Percentiles rank a stretch among this genome's conserved stretches.
phyloP scores from a whole-genome alignment of 2,888 invertebrate genomes.

The Macrophya annulata region DNA sequence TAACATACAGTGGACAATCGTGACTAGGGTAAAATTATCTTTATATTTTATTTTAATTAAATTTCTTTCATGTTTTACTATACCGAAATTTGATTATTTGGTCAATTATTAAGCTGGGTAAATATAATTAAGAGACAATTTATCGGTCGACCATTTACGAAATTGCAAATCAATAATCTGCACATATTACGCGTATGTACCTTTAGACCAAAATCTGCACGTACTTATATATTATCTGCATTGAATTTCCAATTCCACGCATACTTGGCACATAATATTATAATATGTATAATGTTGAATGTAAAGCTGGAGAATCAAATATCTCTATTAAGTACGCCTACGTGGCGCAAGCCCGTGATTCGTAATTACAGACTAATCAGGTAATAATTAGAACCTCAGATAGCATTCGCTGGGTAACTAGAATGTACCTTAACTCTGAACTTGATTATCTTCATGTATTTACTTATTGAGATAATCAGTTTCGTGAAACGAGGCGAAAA shows the following conservation, averaged over 20 bases:
- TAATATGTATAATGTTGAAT: neutral
- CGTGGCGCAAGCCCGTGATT: neutral
- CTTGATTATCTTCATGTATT: neutral
- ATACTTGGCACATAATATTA: neutral
- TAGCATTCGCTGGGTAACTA: neutral
- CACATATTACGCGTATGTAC: neutral
- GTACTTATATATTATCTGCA: neutral
- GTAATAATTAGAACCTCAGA: neutral
- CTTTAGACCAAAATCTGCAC: neutral
- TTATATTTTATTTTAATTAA: neutral
- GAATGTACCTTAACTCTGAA: neutral
- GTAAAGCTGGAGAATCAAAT: neutral
- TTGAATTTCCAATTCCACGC: neutral
- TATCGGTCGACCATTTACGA: neutral
- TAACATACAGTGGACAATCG: neutral
- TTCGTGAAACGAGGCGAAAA: neutral
- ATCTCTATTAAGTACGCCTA: neutral
- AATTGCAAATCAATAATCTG: neutral
- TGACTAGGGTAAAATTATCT: neutral
- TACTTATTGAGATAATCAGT: neutral
- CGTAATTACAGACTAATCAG: neutral
- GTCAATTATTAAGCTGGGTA: neutral
- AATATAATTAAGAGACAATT: neutral
- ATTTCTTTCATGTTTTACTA: neutral
- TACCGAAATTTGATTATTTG: neutral